These are phyloP conservation scores for Saxidomus purpurata DNA, from an alignment of 1,140 invertebrate genomes.

Conservation along the genomic window DNA sequence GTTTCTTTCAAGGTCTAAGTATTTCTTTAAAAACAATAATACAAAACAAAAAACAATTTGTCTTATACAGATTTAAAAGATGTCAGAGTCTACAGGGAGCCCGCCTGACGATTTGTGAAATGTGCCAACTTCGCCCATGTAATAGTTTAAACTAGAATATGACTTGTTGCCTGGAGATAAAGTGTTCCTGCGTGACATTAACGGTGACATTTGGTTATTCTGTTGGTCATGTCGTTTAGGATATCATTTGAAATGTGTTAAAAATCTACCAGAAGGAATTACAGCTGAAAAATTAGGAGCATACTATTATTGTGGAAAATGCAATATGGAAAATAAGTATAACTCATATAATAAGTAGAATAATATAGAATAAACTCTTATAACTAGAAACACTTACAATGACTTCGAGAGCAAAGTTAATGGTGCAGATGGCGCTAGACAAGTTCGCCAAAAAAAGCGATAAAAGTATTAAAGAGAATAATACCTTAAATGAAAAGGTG, in stretches of 20 bases:
- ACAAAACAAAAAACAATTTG: no score
- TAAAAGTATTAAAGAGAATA: no score
- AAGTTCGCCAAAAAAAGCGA: no score
- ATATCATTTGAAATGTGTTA: conserved; percentile 18
- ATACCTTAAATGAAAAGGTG: no score
- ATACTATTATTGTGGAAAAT: conserved; percentile 25
- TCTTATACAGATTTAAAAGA: not conserved
- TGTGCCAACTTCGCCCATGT: not conserved
- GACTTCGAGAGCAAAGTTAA: no score
- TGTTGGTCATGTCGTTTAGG: not conserved
- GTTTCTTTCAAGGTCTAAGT: no score
- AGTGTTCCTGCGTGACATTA: not conserved
- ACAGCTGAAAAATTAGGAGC: not conserved
- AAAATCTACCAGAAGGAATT: not conserved
- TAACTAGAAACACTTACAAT: no score
- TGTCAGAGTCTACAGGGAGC: conserved; percentile 4
- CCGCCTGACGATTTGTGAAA: conserved; percentile 11
- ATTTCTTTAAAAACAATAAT: no score
- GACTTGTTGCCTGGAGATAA: conserved; percentile 1
- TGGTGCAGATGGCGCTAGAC: no score
- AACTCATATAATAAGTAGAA: no score
- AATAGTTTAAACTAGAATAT: conserved; percentile 33
- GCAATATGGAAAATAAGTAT: not conserved
- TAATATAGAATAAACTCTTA: no score
- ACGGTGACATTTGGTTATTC: conserved; percentile 31